Evolutionary conservation across 2,888 invertebrate species (phyloP).

Genomic region (Mythimna vitellina): DNA sequence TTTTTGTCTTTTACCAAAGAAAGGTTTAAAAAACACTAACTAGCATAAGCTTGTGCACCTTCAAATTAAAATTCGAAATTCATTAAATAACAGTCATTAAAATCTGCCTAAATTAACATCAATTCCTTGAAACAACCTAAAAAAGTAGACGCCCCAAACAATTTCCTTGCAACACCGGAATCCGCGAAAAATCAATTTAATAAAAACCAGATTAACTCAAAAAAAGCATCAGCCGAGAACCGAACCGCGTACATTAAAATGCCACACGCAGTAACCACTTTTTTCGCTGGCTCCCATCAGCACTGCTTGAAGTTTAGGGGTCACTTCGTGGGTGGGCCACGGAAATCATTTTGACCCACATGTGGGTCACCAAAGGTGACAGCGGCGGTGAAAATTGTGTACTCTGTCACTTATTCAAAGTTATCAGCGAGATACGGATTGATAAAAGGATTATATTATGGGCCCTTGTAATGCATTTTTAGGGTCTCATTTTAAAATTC

Average conservation of each 20-base stretch:
- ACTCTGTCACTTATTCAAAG: constrained; percentile 28
- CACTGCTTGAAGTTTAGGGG: constrained; percentile 57
- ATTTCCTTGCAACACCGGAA: constrained; percentile 43
- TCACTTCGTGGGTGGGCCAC: constrained; percentile 67
- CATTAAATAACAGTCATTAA: constrained; percentile 7
- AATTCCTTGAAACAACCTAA: constrained; percentile 28
- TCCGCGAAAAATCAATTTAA: constrained; percentile 62
- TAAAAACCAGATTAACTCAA: constrained; percentile 64
- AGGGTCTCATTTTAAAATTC: neutral
- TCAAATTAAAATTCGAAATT: neutral
- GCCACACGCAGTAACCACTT: constrained; percentile 60
- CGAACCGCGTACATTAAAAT: constrained; percentile 57
- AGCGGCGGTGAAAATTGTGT: constrained; percentile 45
- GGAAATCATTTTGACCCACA: constrained; percentile 62
- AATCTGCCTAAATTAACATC: constrained; percentile 14
- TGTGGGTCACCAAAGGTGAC: constrained; percentile 50
- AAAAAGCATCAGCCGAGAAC: constrained; percentile 53
- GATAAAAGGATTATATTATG: constrained; percentile 35
- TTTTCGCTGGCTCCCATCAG: constrained; percentile 57
- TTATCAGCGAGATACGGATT: constrained; percentile 4
- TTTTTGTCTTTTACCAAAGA: neutral
- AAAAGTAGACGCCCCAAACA: constrained; percentile 37
- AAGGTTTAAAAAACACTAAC: neutral
- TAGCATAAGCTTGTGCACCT: neutral
- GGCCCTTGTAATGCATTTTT: neutral